Evolutionary conservation across 2,113 vertebrate genomes (phyloP).

Genomic region (Alectura lathami): DNA sequence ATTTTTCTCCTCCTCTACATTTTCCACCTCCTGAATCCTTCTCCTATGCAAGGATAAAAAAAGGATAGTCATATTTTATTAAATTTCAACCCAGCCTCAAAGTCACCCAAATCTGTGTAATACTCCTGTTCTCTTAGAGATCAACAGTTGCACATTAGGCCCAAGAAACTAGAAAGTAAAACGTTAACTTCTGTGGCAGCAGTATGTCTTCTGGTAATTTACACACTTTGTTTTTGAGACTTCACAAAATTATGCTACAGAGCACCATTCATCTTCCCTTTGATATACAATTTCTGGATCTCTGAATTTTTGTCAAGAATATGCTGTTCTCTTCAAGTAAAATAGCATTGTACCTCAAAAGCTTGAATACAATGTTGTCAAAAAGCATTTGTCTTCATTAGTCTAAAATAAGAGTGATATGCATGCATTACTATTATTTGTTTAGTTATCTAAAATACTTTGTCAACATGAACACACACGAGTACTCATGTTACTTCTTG

Average conservation of each 20-base stretch:
- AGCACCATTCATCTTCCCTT: neutral
- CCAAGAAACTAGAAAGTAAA: neutral
- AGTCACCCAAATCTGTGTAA: neutral
- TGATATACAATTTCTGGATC: neutral
- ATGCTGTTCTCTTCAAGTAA: neutral
- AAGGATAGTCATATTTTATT: neutral
- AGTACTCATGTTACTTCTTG: neutral
- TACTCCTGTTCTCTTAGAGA: neutral
- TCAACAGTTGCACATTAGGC: neutral
- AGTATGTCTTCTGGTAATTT: too few relatives aligned
- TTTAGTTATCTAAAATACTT: neutral
- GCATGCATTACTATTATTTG: neutral
- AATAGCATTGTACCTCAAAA: neutral
- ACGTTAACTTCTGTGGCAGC: too few relatives aligned
- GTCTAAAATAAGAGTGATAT: neutral
- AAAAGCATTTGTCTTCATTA: too few relatives aligned
- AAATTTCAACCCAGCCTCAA: neutral
- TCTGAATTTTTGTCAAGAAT: neutral
- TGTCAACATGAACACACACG: neutral
- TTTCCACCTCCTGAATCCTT: neutral
- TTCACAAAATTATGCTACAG: neutral
- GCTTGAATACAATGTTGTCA: too few relatives aligned
- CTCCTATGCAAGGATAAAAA: neutral
- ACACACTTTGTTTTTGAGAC: neutral
- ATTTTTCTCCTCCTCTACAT: neutral